phyloP scores from a whole-genome alignment of 1,140 invertebrate species.

The Drosophila elegans region DNA sequence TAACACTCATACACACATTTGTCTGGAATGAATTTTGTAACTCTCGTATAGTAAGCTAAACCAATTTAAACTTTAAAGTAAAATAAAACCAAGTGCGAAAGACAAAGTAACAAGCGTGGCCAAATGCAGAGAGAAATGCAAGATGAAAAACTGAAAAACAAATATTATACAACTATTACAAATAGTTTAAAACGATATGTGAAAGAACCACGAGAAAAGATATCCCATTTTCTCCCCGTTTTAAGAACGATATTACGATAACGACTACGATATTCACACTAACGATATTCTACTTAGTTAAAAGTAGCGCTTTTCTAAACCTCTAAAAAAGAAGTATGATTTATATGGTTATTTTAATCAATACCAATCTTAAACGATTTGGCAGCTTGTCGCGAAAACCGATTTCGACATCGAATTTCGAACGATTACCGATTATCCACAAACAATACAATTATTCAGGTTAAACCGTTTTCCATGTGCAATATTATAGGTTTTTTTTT shows the following conservation, averaged over 20 bases:
- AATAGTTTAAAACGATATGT: conserved; percentile 46
- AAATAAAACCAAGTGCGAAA: conserved; percentile 65
- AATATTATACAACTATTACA: conserved; percentile 44
- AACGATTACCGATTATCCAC: conserved; percentile 7
- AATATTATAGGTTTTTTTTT: conserved; percentile 20
- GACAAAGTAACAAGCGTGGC: conserved; percentile 75
- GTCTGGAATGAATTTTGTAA: conserved; percentile 68
- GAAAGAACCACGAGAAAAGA: conserved; percentile 11
- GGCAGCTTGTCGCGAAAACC: conserved; percentile 26
- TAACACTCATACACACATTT: conserved; percentile 19
- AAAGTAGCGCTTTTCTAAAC: conserved; percentile 15
- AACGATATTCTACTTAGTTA: conserved; percentile 46
- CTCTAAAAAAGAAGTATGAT: conserved; percentile 20
- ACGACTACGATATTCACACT: conserved; percentile 52
- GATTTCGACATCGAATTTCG: conserved; percentile 2
- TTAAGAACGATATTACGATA: conserved; percentile 42
- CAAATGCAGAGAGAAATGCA: conserved; percentile 52
- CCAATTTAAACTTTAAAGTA: conserved; percentile 29
- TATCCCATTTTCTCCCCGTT: not conserved
- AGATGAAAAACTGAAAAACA: conserved; percentile 38
- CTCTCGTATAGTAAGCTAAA: conserved; percentile 57
- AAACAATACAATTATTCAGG: conserved; percentile 24
- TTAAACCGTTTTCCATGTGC: conserved; percentile 39
- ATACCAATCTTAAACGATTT: conserved; percentile 11
- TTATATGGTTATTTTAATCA: conserved; percentile 21